Evolutionary conservation across 2,888 invertebrate species (phyloP), one percentile per base, ranked within the genome.

Genomic region (Monochamus alternatus): DNA sequence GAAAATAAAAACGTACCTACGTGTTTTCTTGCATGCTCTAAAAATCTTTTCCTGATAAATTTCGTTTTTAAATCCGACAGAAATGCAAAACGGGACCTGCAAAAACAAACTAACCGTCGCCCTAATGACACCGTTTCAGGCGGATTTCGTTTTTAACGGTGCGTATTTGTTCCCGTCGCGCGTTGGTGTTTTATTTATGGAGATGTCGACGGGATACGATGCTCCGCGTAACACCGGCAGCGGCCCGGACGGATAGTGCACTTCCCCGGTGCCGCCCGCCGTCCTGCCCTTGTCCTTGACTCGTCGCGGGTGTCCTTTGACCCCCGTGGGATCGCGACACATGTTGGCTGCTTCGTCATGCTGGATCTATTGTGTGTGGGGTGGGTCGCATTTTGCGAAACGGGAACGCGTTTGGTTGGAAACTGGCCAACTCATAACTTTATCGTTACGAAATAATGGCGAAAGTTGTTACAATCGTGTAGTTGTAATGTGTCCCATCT

Each of bases 251-350:
- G 22, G 22, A 22, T 0, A 64, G 44, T 64, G 63, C 43, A 43
- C 43, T 14, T 10, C 63, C 63, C 63, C 44, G 63, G n/a, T 52
- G 52, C 44, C 44, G 63, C 14, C 22, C 14, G 38, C 43, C 32
- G 68, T 58, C 59, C 68, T 68, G 68, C 31, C 59, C 68, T 68
- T 68, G 68, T 58, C 68, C 58, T 51, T 44, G 58, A 68, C 66
- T 66, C 31, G 14, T 32, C 38, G 44, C 4, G 47, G 31, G 32
- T 66, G 52, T 67, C 67, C 55, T 30, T 67, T 67, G 67, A 67
- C 67, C 68, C 38, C 43, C 59, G 68, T 68, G 68, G 68, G 55
- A 68, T 58, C 58, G 59, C 43, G 55, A 68, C 68, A 68, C 68
- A 68, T 68, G 68, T 68, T 68, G 32, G 14, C n/a, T 43, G 55